These are phyloP conservation scores for Eudorcas thomsonii DNA, from an alignment of 2,113 vertebrate species.

Conservation along the genomic window DNA sequence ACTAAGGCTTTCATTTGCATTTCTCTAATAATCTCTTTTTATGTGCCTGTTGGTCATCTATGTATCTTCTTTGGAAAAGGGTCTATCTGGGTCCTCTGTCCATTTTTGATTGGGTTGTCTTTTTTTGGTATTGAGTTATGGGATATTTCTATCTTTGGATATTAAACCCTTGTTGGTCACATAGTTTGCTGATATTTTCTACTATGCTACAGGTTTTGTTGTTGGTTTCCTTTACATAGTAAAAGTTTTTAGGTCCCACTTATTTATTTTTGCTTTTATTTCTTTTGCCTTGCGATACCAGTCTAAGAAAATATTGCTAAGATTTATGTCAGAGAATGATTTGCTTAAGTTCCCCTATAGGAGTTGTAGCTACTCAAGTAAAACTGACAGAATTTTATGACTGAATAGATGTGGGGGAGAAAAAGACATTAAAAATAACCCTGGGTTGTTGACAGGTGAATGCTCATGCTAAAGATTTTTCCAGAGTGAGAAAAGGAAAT, in stretches of 20 bases:
- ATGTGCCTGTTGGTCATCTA: neutral
- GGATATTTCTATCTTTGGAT: neutral
- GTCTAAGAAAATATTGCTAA: neutral
- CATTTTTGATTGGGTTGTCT: neutral
- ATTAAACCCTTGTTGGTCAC: neutral
- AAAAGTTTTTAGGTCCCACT: neutral
- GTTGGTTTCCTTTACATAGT: neutral
- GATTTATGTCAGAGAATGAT: neutral
- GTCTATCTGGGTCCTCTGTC: neutral
- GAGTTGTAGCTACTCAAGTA: neutral
- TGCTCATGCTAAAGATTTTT: neutral
- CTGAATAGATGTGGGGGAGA: neutral
- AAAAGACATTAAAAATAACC: neutral
- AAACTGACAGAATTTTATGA: neutral
- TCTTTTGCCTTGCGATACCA: neutral
- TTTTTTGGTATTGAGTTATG: neutral
- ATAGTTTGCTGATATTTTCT: neutral
- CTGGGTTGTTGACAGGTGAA: neutral
- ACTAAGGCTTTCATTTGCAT: neutral
- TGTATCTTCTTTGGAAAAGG: neutral
- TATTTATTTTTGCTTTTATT: neutral
- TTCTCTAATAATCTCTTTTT: neutral
- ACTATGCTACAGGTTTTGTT: neutral
- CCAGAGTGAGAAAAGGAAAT: neutral
- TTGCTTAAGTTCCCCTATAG: neutral